Evolutionary conservation across 2,888 invertebrate species (phyloP).

Genomic region (Tipula confusa): DNA sequence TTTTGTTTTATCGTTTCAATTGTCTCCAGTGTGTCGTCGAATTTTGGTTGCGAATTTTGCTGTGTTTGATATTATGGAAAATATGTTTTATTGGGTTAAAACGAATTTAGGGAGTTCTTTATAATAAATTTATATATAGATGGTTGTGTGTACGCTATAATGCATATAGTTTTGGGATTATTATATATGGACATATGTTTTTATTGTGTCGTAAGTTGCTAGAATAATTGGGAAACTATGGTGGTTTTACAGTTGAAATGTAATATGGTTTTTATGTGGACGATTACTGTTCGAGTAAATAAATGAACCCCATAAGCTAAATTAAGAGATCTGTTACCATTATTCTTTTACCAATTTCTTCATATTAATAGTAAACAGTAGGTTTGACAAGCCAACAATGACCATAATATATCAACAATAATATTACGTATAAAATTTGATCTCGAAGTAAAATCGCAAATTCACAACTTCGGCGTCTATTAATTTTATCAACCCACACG

Average conservation of each 20-base stretch:
- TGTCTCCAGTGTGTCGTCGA: constrained; percentile 25
- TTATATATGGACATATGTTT: constrained; percentile 13
- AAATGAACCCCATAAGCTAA: too few relatives aligned
- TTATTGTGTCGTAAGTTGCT: background rate
- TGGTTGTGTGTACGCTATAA: background rate
- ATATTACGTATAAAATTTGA: too few relatives aligned
- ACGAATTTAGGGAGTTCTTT: background rate
- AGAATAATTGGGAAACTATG: background rate
- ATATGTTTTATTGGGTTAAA: background rate
- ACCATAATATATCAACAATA: too few relatives aligned
- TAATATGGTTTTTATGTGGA: background rate
- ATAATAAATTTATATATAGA: too few relatives aligned
- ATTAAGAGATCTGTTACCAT: too few relatives aligned
- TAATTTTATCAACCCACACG: too few relatives aligned
- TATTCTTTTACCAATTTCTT: too few relatives aligned
- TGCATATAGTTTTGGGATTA: constrained; percentile 7
- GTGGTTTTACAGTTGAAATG: background rate
- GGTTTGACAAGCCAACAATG: too few relatives aligned
- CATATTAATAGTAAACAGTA: too few relatives aligned
- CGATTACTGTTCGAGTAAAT: background rate
- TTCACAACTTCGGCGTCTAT: too few relatives aligned
- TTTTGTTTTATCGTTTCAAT: background rate
- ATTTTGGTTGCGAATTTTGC: background rate
- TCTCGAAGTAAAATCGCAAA: too few relatives aligned
- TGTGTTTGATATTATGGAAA: background rate